Evolutionary conservation across 2,797 vertebrate genomes (phyloP).

Genomic region (Dryobates pubescens): DNA sequence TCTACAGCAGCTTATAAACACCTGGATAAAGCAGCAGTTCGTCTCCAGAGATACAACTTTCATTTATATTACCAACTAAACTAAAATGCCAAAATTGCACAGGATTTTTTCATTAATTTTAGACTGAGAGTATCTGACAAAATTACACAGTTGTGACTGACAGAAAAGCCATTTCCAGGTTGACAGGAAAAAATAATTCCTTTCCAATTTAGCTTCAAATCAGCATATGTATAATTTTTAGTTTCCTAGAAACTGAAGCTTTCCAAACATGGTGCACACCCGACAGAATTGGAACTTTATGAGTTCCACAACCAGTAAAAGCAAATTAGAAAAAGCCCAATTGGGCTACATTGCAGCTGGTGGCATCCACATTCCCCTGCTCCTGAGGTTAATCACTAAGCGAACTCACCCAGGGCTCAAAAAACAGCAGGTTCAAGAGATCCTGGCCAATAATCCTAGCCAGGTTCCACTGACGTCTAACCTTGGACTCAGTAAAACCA

Average conservation of each 20-base stretch:
- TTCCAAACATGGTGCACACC: not conserved
- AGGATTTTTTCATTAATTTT: not conserved
- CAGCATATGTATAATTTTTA: not conserved
- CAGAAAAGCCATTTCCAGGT: slow-evolving; percentile 6
- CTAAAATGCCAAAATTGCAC: not conserved
- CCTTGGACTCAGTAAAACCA: slow-evolving; percentile 15
- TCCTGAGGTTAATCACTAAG: not conserved
- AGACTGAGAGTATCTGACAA: not conserved
- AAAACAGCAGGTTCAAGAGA: not conserved
- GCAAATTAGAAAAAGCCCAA: not conserved
- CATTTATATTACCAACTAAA: not conserved
- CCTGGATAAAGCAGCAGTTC: not conserved
- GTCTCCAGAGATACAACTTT: not conserved
- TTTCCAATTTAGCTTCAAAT: slow-evolving; percentile 24
- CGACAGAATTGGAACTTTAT: not conserved
- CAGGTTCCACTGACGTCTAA: slow-evolving; percentile 38
- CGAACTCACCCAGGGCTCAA: not conserved
- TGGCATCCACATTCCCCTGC: not conserved
- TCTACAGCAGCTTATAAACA: not conserved
- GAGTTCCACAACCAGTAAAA: not conserved
- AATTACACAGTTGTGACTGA: not conserved
- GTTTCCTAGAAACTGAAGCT: slow-evolving; percentile 21
- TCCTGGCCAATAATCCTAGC: slow-evolving; percentile 20
- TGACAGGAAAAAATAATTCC: slow-evolving; percentile 28
- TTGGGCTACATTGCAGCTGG: accelerated